Evolutionary conservation across 2,797 vertebrate species (phyloP).

Genomic region (Chaenodraco wilsoni): DNA sequence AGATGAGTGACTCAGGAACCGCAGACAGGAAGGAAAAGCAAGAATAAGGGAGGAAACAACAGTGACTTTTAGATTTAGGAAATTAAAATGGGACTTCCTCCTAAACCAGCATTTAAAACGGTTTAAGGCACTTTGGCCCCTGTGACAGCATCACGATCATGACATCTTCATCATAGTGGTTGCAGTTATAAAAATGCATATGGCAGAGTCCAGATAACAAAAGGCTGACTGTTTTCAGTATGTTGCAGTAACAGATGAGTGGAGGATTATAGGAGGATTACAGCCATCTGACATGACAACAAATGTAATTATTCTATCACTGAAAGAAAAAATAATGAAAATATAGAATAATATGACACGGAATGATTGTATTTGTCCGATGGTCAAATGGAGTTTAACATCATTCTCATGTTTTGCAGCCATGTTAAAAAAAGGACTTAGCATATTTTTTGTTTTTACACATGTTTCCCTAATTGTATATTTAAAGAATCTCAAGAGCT

Average conservation of each 20-base stretch:
- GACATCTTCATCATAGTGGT: not conserved
- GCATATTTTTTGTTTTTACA: too few species aligned
- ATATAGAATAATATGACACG: not conserved
- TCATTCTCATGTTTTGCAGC: not conserved
- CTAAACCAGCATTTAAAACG: slow-evolving; percentile 3
- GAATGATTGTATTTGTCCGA: slow-evolving; percentile 8
- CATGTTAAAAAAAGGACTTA: not conserved
- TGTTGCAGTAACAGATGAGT: slow-evolving; percentile 17
- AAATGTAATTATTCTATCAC: slow-evolving; percentile 17
- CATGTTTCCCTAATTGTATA: not conserved
- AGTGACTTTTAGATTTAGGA: not conserved
- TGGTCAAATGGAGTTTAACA: slow-evolving; percentile 17
- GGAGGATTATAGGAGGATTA: slow-evolving; percentile 26
- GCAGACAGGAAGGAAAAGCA: slow-evolving; percentile 10
- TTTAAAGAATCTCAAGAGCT: not conserved
- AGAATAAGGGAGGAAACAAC: not conserved
- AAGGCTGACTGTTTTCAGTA: slow-evolving; percentile 21
- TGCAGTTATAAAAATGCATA: not conserved
- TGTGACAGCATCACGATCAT: not conserved
- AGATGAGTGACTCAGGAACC: slow-evolving; percentile 16
- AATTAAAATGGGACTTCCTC: not conserved
- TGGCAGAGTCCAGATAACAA: not conserved
- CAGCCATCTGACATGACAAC: slow-evolving; percentile 23
- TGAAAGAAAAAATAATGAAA: not conserved
- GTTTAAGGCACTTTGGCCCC: not conserved